phyloP scores from a whole-genome alignment of 2,888 invertebrate species.

The Stegana nigrithorax region DNA sequence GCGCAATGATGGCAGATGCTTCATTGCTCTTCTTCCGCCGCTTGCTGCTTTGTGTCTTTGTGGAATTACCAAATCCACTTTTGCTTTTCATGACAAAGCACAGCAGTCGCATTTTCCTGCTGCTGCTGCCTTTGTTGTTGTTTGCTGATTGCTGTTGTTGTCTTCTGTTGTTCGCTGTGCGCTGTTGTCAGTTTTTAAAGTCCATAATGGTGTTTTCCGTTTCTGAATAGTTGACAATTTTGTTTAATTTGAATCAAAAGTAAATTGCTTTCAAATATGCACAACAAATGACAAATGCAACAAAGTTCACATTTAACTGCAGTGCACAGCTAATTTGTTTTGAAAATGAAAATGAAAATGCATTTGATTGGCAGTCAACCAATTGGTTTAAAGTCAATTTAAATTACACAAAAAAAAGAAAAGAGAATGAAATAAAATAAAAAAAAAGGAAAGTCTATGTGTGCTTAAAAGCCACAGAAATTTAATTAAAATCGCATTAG shows the following conservation, averaged over 20 bases:
- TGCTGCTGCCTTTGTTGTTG: background rate
- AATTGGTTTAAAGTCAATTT: no score
- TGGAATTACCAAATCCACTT: constrained; percentile 6
- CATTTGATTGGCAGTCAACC: no score
- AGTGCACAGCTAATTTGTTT: constrained; percentile 39
- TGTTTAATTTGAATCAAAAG: background rate
- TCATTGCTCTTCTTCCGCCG: background rate
- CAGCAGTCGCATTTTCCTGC: background rate
- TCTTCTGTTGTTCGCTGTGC: background rate
- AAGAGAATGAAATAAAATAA: background rate
- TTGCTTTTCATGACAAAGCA: constrained; percentile 9
- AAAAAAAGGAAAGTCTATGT: background rate
- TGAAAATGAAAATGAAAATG: no score
- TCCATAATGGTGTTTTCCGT: no score
- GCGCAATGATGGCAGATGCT: background rate
- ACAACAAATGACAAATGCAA: constrained; percentile 50
- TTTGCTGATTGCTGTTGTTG: background rate
- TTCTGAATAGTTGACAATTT: no score
- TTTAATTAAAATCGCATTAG: constrained; percentile 12
- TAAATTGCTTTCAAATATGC: constrained; percentile 35
- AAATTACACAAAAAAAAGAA: background rate
- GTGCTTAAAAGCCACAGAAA: no score
- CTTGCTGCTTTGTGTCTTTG: background rate
- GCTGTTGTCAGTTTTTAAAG: no score
- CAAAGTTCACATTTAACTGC: no score